Evolutionary conservation across 30 jellyfish, hydroid and myxozoan species (phyloP).

Genomic region (Calvadosia cruxmelitensis): DNA sequence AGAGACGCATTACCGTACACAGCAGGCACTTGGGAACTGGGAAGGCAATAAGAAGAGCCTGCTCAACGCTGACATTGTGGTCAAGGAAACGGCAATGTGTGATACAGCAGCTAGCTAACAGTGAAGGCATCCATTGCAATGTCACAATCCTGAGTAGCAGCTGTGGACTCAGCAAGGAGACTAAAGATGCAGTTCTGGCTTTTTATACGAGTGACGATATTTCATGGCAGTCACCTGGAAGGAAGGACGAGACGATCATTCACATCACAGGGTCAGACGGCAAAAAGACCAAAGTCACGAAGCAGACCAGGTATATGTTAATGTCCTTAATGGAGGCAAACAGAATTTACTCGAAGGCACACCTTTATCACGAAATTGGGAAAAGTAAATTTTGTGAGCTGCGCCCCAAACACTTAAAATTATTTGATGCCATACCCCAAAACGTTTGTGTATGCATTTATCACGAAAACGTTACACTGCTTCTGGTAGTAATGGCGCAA

Average conservation of each 20-base stretch:
- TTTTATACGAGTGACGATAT: conserved; percentile 20
- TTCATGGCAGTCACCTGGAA: conserved; percentile 30
- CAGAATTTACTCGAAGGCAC: conserved; percentile 12
- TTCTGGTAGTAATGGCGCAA: not conserved
- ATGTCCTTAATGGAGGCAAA: conserved; percentile 26
- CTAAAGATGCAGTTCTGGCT: too few species aligned
- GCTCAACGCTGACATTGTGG: too few species aligned
- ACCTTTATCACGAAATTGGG: conserved; percentile 6
- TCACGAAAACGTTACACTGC: conserved; percentile 3
- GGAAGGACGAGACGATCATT: conserved; percentile 8
- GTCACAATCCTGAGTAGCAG: too few species aligned
- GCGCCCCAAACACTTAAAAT: conserved; percentile 14
- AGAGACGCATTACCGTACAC: too few species aligned
- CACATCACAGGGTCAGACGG: conserved; percentile 13
- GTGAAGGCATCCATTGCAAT: too few species aligned
- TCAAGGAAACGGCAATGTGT: too few species aligned
- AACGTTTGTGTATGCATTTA: conserved; percentile 14
- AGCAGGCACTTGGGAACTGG: too few species aligned
- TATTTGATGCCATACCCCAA: conserved; percentile 13
- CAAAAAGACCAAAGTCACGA: conserved; percentile 11
- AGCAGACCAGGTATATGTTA: conserved; percentile 21
- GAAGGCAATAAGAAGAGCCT: too few species aligned
- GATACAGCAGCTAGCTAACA: too few species aligned
- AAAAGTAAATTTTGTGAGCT: conserved; percentile 15
- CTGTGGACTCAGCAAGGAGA: too few species aligned